Base-by-base conservation (phyloP, 2,888 invertebrate genomes). In the Hydroisotoma schaefferi region DNA sequence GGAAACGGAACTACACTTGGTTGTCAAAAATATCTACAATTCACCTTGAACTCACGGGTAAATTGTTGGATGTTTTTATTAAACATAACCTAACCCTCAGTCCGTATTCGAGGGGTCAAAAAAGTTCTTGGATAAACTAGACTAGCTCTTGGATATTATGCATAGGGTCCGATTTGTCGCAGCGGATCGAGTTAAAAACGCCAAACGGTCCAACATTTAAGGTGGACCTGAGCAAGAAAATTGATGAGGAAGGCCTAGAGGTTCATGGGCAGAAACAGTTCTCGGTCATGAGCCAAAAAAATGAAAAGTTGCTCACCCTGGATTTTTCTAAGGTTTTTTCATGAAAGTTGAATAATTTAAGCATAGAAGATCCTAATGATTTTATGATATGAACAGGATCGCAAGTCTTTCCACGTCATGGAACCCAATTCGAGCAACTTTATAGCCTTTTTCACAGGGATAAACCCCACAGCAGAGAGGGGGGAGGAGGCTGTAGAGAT, bases 401-500 rank as follows among this genome's bases (percentile, higher is more conserved):
- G 58, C 25, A 55, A 59, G 22, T 63, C 63, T 38, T 63, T 63
- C 40, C 63, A 63, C 26, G 56, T 63, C 2, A 63, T 63, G 63
- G 63, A 63, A 40, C 59, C 63, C 6, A 44, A 58, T 33, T 63
- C 63, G 5, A 43, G 56, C 8, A 22, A 55, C 2, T 63, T 63
- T 29, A 63, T 63, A 5, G 63, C 63, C 1, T 63, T 63, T 25
- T 63, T 59, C 38, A 63, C 59, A 2, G 40, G 58, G 12, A 58
- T 58, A 12, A n/a, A 28, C 12, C 57, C 51, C 52, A 53, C 56
- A n/a, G 26, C 12, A 18, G 48, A 56, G 15, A 38, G 44, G 40
- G 26, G n/a, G 18, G 48, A 56, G 15, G 40, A 46, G 40, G 20
- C 18, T 20, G 44, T 63, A 22, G 40, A 59, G 15, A 63, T 63